A percentile compares a stretch with the other conserved stretches of the same genome.
phyloP scores from a whole-genome alignment of 1,140 invertebrate genomes.

The Drosophila nigrodunni region DNA sequence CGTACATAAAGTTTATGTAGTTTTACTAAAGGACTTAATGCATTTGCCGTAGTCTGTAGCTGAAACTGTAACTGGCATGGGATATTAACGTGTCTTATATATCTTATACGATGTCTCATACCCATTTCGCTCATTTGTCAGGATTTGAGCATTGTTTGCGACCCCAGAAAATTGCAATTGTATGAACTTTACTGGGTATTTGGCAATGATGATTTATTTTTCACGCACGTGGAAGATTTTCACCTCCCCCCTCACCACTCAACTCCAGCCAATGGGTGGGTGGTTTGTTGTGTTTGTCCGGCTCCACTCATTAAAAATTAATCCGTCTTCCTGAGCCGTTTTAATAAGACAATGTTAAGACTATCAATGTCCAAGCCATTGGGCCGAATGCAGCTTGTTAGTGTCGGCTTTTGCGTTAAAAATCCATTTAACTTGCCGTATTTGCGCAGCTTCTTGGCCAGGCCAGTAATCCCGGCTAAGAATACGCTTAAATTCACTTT shows the following conservation, averaged over 20 bases:
- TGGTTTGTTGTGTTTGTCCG: conserved; percentile 59
- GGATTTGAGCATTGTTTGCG: conserved; percentile 57
- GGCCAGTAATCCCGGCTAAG: neutral
- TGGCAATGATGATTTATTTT: conserved; percentile 77
- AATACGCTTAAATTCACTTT: conserved; percentile 7
- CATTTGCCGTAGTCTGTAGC: conserved; percentile 40
- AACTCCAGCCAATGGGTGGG: conserved; percentile 24
- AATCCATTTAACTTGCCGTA: conserved; percentile 11
- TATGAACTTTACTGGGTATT: conserved; percentile 47
- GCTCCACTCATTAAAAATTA: conserved; percentile 77
- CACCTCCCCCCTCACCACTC: neutral
- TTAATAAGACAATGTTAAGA: conserved; percentile 52
- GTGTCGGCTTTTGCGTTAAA: conserved; percentile 53
- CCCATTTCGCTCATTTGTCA: conserved; percentile 75
- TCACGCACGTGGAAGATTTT: conserved; percentile 59
- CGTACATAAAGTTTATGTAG: conserved; percentile 51
- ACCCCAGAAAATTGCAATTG: conserved; percentile 68
- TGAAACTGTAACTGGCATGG: neutral
- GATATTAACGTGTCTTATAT: conserved; percentile 71
- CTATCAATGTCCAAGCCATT: conserved; percentile 37
- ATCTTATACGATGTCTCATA: conserved; percentile 49
- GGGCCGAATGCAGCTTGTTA: conserved; percentile 56
- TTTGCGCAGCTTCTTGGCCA: conserved; percentile 11
- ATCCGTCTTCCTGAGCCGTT: conserved; percentile 63
- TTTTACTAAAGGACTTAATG: conserved; percentile 63